Percentiles rank a stretch among this genome's conserved stretches.
Evolutionary conservation across 2,113 vertebrate genomes (phyloP).

Genomic region (Rissa tridactyla): DNA sequence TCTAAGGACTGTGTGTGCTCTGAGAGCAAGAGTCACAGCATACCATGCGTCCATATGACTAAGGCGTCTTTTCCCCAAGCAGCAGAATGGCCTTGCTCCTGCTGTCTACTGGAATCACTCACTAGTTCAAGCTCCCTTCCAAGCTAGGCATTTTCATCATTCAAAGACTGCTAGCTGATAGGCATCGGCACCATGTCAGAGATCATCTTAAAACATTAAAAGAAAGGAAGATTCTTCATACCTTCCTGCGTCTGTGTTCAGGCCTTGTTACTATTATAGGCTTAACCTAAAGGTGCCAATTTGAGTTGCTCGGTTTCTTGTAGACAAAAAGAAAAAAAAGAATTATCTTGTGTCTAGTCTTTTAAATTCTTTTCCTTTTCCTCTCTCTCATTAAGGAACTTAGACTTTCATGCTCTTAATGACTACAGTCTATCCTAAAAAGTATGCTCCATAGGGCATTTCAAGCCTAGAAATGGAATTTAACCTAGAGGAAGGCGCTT

Average conservation of each 20-base stretch:
- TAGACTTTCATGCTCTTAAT: background rate
- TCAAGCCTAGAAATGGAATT: background rate
- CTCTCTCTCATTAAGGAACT: background rate
- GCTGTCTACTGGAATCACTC: background rate
- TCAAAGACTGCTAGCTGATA: background rate
- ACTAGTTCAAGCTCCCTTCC: background rate
- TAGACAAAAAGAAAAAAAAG: background rate
- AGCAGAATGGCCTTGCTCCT: background rate
- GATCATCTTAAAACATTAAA: background rate
- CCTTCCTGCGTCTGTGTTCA: background rate
- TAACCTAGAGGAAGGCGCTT: background rate
- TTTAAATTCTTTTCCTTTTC: background rate
- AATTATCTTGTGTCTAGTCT: background rate
- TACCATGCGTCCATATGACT: background rate
- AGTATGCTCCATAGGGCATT: background rate
- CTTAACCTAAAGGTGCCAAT: background rate
- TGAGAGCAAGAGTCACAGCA: background rate
- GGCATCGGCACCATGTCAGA: background rate
- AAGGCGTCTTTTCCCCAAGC: background rate
- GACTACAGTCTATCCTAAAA: background rate
- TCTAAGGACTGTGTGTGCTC: background rate
- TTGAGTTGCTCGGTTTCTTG: background rate
- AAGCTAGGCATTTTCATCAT: background rate
- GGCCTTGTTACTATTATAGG: background rate
- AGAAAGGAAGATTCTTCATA: background rate